A percentile compares a stretch with the other conserved stretches of the same genome.
phyloP scores from a whole-genome alignment of 2,888 invertebrate species.

The Blera fallax region DNA sequence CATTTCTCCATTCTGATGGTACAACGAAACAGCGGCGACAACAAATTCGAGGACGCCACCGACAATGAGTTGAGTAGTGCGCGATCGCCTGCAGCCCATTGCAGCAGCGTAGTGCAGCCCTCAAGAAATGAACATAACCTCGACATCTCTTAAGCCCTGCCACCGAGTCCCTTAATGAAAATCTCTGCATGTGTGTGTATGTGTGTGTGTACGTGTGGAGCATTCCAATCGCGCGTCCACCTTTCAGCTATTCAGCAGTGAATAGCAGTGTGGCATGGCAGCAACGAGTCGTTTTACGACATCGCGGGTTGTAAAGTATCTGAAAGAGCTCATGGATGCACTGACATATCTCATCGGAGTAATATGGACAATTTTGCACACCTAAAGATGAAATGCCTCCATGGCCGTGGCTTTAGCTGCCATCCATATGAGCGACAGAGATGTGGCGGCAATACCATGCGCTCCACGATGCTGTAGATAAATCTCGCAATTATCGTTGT shows the following conservation, averaged over 20 bases:
- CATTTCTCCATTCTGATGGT: constrained; percentile 63
- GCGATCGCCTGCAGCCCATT: constrained; percentile 10
- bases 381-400: constrained; percentile 57
- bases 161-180: constrained; percentile 28
- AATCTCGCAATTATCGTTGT: constrained; percentile 70
- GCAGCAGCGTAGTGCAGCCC: background rate
- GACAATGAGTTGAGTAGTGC: background rate
- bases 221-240: background rate
- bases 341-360: constrained; percentile 64
- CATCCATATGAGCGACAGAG: background rate
- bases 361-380: constrained; percentile 68
- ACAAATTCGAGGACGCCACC: constrained; percentile 66
- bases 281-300: constrained; percentile 28
- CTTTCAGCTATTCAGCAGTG: constrained; percentile 24
- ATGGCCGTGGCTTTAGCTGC: constrained; percentile 16
- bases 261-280: background rate
- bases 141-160: background rate
- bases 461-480: constrained; percentile 52
- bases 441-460: constrained; percentile 7
- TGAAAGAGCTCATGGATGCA: background rate
- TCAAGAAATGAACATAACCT: constrained; percentile 6
- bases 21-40: constrained; percentile 65
- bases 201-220: background rate
- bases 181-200: too few relatives aligned
- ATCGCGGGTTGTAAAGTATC: constrained; percentile 13